Evolutionary conservation across 2,113 vertebrate species (phyloP), one percentile per base, ranked within the genome.

Genomic region (Eonycteris spelaea): DNA sequence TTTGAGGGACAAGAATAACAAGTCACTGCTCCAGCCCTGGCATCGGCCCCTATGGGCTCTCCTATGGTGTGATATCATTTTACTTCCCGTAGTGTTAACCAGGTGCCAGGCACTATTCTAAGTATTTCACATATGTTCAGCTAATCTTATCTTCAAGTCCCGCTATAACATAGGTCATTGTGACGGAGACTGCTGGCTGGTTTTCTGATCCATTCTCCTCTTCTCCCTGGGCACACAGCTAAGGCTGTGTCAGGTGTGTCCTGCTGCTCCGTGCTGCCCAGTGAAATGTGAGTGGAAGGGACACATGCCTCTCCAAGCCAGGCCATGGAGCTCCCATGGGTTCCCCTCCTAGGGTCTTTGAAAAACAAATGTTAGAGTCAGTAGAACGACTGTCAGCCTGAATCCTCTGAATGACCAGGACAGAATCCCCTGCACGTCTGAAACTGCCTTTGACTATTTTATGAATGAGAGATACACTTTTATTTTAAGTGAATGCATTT

Each of bases 291-390:
- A 45, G 38, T 30, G 0, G 24, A 63, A 63, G 16, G 28, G 16
- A n/a, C 48, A 7, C 0, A 7, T 0, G n/a, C 11, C 19, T 74
- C 51, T 83, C 93, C 19, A 18, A n/a, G 30, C 24, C 68, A 35
- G 71, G 38, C 51, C 43, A 11, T 1, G 35, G 8, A 16, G 3
- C 13, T 33, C 43, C 53, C 15, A 5, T 4, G 14, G 15, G n/a
- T 14, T 61, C 1, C 0, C 35, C n/a, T 51, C 24, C 1, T 0
- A 0, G 1, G 1, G 2, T 59, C 59, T 84, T 71, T 26, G 38
- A 63, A 68, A 88, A 90, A 40, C 75, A 65, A 19, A 40, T 22
- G 11, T 67, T 33, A 21, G 11, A 65, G 38, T 7, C n/a, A 16
- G 18, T 22, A 21, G 74, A 61, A 51, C 1, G 9, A 11, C 61